Conservation (phyloP, 1,140 invertebrate species). For the Lepidurus packardi region DNA sequence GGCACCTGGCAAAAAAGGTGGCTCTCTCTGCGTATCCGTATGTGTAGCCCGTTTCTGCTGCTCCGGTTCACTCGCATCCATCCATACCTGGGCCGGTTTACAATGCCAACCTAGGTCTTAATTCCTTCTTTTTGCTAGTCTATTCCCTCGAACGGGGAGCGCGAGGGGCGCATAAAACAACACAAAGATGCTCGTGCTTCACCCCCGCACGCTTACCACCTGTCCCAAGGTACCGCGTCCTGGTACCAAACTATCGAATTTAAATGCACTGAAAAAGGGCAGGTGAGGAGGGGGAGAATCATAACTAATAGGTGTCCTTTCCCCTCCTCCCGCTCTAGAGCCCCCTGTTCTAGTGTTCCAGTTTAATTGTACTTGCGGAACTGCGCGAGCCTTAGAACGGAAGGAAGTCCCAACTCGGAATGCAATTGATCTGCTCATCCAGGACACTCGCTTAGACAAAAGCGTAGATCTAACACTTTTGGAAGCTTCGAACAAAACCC, state of each 20-base stretch:
- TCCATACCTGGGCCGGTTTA: not conserved
- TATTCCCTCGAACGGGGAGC: not conserved
- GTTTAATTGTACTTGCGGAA: no score
- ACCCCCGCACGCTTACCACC: slow-evolving; percentile 1
- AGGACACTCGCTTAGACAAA: no score
- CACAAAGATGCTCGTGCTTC: slow-evolving; percentile 18
- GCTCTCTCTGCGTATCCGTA: not conserved
- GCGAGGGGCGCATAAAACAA: not conserved
- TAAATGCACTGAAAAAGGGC: not conserved
- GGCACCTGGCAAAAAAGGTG: not conserved
- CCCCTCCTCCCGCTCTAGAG: not conserved
- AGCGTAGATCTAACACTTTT: no score
- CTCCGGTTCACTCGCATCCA: not conserved
- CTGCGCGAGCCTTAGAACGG: no score
- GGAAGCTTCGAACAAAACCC: no score
- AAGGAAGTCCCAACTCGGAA: no score
- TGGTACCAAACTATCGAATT: not conserved
- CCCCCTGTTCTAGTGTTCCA: no score
- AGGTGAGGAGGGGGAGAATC: slow-evolving; percentile 10
- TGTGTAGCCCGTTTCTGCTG: not conserved
- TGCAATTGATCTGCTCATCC: no score
- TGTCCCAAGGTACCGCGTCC: slow-evolving; percentile 9
- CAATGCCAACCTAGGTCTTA: not conserved
- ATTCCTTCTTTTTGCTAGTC: not conserved
- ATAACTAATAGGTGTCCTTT: slow-evolving; percentile 1